Evolutionary conservation across 1,140 invertebrate genomes (phyloP), one percentile per base, ranked within the genome.

Genomic region (Armadillidium nasatum): DNA sequence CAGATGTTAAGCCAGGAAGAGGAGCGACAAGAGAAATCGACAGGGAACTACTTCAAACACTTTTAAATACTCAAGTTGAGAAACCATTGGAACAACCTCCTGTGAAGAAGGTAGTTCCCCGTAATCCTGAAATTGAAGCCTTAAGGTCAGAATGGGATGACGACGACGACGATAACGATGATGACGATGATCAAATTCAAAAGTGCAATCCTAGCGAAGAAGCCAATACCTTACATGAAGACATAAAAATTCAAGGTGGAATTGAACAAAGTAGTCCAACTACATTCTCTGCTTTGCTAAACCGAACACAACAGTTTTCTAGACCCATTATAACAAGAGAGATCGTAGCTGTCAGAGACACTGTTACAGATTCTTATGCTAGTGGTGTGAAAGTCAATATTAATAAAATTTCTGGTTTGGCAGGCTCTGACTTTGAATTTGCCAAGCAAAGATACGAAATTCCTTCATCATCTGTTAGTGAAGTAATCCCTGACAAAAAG

Each of bases 91-190:
- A 60, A 60, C 50, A n/a, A 33, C 54, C 66, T 15, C 1, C 23
- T 13, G 22, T 9, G 3, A 23, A 67, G 6, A n/a, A 75, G 33
- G 22, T n/a, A n/a, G 22, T 44, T 68, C 46, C 73, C 10, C 76
- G 78, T 54, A 81, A 81, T 43, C 80, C 80, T 22, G 80, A 81
- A 43, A 81, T 81, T 44, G 80, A 77, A 69, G 80, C 80, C 1
- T 67, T 81, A 43, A 71, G 80, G 44, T 81, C 80, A 11, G 80
- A 81, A 43, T 81, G 80, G 80, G 79, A 81, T 50, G 80, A 81
- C 67, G 79, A 80, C 54, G 79, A 80, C 44, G 77, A 78, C 33
- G 76, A 78, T 9, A 69, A 77, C n/a, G 72, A 77, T n/a, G 74
- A 76, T 60, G 72, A 67, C 3, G 33, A 66, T 6, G 23, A 70